Conservation (phyloP, 1,140 invertebrate species). For the Andrena cerasifolii region DNA sequence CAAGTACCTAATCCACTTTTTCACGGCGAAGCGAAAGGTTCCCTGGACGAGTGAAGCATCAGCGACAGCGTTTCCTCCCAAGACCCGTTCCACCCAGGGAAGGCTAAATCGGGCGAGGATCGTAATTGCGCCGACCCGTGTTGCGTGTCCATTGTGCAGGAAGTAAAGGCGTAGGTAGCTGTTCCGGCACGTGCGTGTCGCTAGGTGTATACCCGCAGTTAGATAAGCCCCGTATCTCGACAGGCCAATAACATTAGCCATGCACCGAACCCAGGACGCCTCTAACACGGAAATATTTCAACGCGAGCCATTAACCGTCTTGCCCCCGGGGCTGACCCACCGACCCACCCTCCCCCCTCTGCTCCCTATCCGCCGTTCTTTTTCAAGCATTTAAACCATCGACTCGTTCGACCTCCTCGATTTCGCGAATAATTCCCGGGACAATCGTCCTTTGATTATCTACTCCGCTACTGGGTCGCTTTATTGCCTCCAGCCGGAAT, state of each 20-base stretch:
- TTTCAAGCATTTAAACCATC: not conserved
- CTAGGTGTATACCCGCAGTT: slow-evolving; percentile 13
- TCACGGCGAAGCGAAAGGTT: no score
- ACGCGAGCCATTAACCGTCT: slow-evolving; percentile 4
- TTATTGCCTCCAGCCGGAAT: not conserved
- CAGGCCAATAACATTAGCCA: slow-evolving; percentile 37
- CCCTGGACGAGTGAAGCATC: no score
- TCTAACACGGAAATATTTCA: slow-evolving; percentile 18
- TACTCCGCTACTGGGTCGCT: not conserved
- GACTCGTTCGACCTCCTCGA: not conserved
- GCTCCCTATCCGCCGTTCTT: not conserved
- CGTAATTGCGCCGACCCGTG: slow-evolving; percentile 15
- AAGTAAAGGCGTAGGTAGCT: slow-evolving; percentile 22
- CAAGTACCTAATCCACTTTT: no score
- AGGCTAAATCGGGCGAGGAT: not conserved
- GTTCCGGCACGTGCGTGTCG: slow-evolving; percentile 35
- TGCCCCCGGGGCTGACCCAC: not conserved
- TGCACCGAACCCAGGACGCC: slow-evolving; percentile 15
- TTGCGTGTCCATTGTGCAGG: slow-evolving; percentile 27
- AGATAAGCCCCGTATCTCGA: slow-evolving; percentile 41
- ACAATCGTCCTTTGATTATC: slow-evolving; percentile 18
- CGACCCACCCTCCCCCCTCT: no score
- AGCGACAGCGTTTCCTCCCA: not conserved
- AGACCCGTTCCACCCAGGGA: not conserved
- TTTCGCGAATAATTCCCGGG: not conserved